A percentile compares a stretch with the other conserved stretches of the same genome.
Conservation (phyloP, 2,113 vertebrate species). For the Lutjanus erythropterus region DNA sequence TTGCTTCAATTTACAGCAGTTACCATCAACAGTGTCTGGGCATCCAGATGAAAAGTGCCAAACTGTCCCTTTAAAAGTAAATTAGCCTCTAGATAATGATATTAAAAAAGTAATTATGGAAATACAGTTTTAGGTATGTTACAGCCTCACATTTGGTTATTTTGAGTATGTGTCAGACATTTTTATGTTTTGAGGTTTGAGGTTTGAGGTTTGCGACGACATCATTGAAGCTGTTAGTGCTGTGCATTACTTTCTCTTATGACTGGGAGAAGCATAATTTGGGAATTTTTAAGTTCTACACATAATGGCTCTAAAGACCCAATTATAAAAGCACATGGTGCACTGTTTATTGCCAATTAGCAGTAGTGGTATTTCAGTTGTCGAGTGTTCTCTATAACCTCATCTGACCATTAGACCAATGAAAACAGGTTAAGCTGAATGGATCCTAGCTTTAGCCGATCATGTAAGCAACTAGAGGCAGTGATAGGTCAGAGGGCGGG, state of each 20-base stretch:
- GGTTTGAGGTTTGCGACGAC: too few relatives aligned
- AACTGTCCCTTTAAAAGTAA: too few relatives aligned
- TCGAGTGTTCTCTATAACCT: slow-evolving; percentile 54
- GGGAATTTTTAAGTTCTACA: neutral
- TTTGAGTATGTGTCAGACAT: neutral
- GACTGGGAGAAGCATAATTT: neutral
- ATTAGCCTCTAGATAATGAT: too few relatives aligned
- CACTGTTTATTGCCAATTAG: neutral
- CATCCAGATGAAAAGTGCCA: too few relatives aligned
- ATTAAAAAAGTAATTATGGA: too few relatives aligned
- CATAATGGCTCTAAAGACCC: neutral
- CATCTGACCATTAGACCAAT: slow-evolving; percentile 48
- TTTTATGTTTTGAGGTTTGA: too few relatives aligned
- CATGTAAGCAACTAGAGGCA: slow-evolving; percentile 11
- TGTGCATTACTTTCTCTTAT: neutral
- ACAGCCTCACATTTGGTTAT: neutral
- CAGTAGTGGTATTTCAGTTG: slow-evolving; percentile 15
- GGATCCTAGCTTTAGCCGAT: slow-evolving; percentile 14
- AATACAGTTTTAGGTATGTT: too few relatives aligned
- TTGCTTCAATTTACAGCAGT: too few relatives aligned
- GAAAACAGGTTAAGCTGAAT: slow-evolving; percentile 41
- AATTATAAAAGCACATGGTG: neutral
- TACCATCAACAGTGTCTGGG: too few relatives aligned
- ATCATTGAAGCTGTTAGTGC: too few relatives aligned
- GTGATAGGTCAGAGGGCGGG: slow-evolving; percentile 53